Conservation (phyloP, 92 coral and sea anemone genomes). For the Nematostella vectensis region DNA sequence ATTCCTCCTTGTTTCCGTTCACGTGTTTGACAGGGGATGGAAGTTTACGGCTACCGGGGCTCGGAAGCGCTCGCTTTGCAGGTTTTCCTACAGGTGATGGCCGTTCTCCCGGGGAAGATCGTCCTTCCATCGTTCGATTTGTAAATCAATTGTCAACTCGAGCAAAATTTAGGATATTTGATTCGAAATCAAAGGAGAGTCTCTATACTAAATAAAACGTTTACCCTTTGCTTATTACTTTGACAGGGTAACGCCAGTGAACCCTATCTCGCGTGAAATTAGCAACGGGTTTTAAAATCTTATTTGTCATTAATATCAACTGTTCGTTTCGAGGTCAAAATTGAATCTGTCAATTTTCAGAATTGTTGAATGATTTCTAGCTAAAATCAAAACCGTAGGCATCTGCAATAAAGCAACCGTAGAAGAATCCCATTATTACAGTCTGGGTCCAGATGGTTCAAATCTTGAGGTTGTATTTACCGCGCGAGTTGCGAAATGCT, state of each 20-base stretch:
- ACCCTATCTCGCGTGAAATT: no score
- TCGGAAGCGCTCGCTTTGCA: constrained; percentile 17
- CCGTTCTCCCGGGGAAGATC: constrained; percentile 31
- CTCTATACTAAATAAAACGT: background rate
- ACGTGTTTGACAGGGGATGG: constrained; percentile 43
- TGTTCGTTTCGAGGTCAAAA: no score
- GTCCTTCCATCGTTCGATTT: constrained; percentile 24
- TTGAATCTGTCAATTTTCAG: no score
- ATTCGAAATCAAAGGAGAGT: background rate
- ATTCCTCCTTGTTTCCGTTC: background rate
- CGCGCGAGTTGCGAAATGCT: background rate
- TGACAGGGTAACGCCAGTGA: no score
- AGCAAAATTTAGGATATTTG: no score
- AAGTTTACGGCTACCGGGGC: constrained; percentile 39
- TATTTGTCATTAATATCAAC: no score
- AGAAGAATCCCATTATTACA: no score
- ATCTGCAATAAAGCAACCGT: no score
- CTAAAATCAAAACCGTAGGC: no score
- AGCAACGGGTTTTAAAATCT: no score
- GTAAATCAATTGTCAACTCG: no score
- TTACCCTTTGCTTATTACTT: background rate
- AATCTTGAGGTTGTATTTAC: background rate
- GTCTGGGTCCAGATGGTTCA: background rate
- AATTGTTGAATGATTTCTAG: no score
- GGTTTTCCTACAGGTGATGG: constrained; percentile 46